These are phyloP conservation scores for Xestia ashworthii DNA, from an alignment of 2,888 invertebrate genomes.

Conservation along the genomic window DNA sequence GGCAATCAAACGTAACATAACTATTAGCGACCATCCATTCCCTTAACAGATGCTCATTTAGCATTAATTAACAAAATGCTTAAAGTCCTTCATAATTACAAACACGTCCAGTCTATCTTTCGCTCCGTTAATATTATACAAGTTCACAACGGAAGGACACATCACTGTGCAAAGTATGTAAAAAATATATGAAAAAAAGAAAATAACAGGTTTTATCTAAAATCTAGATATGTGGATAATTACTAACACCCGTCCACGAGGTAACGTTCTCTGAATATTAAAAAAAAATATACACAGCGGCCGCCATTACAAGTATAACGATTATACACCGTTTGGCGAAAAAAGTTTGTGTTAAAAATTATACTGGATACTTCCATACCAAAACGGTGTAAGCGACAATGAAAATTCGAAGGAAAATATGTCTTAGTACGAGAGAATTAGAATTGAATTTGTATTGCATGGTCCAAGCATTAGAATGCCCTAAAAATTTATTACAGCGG, in stretches of 20 bases:
- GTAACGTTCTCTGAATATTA: conserved; percentile 82
- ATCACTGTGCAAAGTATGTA: conserved; percentile 79
- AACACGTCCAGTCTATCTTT: conserved; percentile 57
- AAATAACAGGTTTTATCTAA: conserved; percentile 80
- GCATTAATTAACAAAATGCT: conserved; percentile 57
- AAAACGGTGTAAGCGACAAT: conserved; percentile 65
- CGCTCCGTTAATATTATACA: conserved; percentile 66
- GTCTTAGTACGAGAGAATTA: conserved; percentile 16
- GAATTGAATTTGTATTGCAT: conserved; percentile 58
- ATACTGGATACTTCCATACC: conserved; percentile 64
- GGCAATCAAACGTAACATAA: conserved; percentile 42
- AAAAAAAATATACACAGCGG: conserved; percentile 73
- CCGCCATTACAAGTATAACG: conserved; percentile 84
- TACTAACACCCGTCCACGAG: conserved; percentile 82
- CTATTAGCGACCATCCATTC: conserved; percentile 52
- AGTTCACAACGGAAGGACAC: conserved; percentile 79
- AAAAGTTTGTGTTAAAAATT: conserved; percentile 86
- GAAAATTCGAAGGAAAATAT: conserved; percentile 36
- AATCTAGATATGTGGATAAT: conserved; percentile 88
- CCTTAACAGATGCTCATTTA: conserved; percentile 62
- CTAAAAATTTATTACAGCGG: conserved; percentile 79
- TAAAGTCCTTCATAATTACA: conserved; percentile 53
- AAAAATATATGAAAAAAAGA: conserved; percentile 62
- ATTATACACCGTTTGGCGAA: conserved; percentile 84
- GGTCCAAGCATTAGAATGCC: conserved; percentile 73